Base-by-base conservation (phyloP, 2,888 invertebrate genomes). In the Cheilosia pagana region DNA sequence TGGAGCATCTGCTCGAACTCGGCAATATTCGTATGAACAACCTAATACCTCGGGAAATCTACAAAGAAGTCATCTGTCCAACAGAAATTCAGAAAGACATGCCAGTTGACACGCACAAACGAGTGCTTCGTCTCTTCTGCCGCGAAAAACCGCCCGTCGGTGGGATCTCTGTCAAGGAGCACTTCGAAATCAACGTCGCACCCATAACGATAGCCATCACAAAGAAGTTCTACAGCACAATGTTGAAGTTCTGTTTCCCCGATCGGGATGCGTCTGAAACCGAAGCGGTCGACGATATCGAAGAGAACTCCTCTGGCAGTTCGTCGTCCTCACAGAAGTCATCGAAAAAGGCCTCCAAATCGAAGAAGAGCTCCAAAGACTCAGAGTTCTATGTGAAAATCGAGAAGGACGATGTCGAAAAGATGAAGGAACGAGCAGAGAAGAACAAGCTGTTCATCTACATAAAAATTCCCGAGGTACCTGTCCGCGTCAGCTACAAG, bases 151-250 rank as follows among this genome's bases (percentile, higher is more conserved):
- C 98, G 55, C 98, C 98, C 0, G 99, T 99, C 6, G 99, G 98
- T n/a, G 99, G 99, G 2, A 99, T 99, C 88, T 97, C 98, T 0
- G 98, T 99, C 14, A 99, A 99, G 91, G 99, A 99, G 90, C 98
- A 99, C 92, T 98, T 99, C 91, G 99, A 99, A 93, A 98, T 99
- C 87, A 99, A 99, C 92, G 96, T 99, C 52, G 97, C 98, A 14
- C 99, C 99, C 8, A 94, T 99, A 81, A 96, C 96, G 1, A 97
- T 97, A 89, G 96, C 97, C 87, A 93, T 99, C 71, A 99, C 98
- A 0, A 98, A 98, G 92, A 97, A 98, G 91, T 98, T 99, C 93
- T 99, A 97, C 93, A 97, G 97, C 91, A 98, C 98, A 52, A 98
- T 99, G 96, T 94, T 99, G 89, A 97, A 96, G 92, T 99, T 99